phyloP scores from a whole-genome alignment of 2,113 vertebrate species.

The Oreochromis tanganicae region DNA sequence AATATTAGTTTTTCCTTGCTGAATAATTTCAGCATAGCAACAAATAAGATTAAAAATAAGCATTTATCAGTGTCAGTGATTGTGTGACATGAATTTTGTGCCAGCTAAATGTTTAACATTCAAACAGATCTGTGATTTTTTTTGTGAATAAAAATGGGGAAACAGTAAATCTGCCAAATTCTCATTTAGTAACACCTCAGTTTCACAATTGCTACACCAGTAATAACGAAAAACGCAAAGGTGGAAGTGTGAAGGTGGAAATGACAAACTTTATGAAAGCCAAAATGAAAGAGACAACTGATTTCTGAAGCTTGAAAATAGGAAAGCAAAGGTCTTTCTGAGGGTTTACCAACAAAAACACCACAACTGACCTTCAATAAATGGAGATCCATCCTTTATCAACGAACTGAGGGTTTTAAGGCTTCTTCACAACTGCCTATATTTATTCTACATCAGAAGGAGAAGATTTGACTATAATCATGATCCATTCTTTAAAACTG shows the following conservation, averaged over 20 bases:
- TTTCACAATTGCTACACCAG: neutral
- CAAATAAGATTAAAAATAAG: neutral
- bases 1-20: neutral
- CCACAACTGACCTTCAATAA: neutral
- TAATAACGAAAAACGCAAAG: neutral
- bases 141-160: neutral
- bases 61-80: neutral
- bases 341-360: neutral
- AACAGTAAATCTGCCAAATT: neutral
- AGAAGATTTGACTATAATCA: neutral
- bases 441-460: neutral
- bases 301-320: neutral
- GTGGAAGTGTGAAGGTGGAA: neutral
- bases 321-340: neutral
- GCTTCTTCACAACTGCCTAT: neutral
- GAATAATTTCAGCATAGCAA: neutral
- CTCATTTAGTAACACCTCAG: neutral
- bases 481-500: neutral
- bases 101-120: neutral
- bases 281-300: neutral
- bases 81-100: neutral
- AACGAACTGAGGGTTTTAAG: neutral
- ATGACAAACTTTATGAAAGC: neutral
- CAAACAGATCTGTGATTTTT: neutral
- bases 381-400: neutral